Evolutionary conservation across 1,140 invertebrate genomes (phyloP).

Genomic region (Drosophila baimaii): DNA sequence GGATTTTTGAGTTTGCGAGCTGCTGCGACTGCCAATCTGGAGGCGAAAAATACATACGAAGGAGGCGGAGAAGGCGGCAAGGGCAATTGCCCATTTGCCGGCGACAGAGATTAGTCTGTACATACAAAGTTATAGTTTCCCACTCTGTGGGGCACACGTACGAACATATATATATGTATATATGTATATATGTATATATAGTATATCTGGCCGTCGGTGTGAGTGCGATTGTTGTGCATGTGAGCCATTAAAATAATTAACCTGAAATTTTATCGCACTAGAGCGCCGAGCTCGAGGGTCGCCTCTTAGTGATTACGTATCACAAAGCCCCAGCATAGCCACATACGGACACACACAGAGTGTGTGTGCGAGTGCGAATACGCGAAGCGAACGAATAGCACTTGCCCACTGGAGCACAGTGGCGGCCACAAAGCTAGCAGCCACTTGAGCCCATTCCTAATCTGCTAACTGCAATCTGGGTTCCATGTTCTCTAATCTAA

Average conservation of each 20-base stretch:
- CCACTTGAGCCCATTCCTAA: constrained; percentile 16
- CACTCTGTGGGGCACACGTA: constrained; percentile 20
- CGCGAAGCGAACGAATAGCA: constrained; percentile 7
- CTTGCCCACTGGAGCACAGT: constrained; percentile 23
- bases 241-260: constrained; percentile 69
- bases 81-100: constrained; percentile 21
- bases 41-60: constrained; percentile 16
- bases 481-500: neutral
- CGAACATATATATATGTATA: neutral
- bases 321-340: constrained; percentile 26
- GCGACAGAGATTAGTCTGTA: constrained; percentile 27
- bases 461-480: neutral
- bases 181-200: neutral
- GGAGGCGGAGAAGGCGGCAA: neutral
- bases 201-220: constrained; percentile 13
- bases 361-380: constrained; percentile 4
- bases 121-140: constrained; percentile 15
- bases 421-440: constrained; percentile 1
- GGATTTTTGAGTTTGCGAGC: constrained; percentile 5
- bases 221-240: constrained; percentile 37
- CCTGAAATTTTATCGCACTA: constrained; percentile 63
- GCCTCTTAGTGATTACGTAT: constrained; percentile 60
- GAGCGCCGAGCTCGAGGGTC: constrained; percentile 51
- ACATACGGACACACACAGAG: neutral
- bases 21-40: constrained; percentile 33